Evolutionary conservation across 1,140 invertebrate genomes (phyloP), one percentile per base, ranked within the genome.

Genomic region (Metaphire vulgaris): DNA sequence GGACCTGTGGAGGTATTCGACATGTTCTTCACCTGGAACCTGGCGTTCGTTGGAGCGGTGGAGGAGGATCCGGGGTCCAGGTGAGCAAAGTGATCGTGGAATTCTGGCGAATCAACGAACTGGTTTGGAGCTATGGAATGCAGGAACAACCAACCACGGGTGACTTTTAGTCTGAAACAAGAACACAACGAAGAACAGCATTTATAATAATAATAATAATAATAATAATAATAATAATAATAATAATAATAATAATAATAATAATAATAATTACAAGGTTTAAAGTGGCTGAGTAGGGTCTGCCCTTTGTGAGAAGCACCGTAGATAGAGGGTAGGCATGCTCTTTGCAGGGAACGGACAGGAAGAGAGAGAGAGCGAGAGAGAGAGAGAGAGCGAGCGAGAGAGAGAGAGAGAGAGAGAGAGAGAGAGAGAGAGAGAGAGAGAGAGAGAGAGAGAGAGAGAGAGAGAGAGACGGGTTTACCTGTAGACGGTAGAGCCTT

Each of bases 21-120:
- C n/a, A 72, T 33, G 21, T 21, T 41, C 77, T 79, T 85, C 87
- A 94, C 93, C 89, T 94, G 92, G 85, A 92, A 93, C n/a, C n/a
- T n/a, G n/a, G n/a, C n/a, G n/a, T n/a, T n/a, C n/a, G n/a, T n/a
- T 56, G 41, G 41, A 56, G 21, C 21, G 41, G 41, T 21, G 41
- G 41, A 56, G 21, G 41, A 6, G 65, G 76, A 82, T 71, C 81
- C 80, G 80, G 91, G 89, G 81, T 91, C 90, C 80, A 92, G 90
- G 66, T 90, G 90, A 82, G 90, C 89, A 74, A 91, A 89, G 81
- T 90, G 91, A 12, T 91, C 90, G 81, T 93, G 92, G 91, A 92
- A 94, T 86, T 95, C 93, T 0, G 92, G 92, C 12, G 92, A 93
- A 85, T 94, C 92, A 29, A 94, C 89, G 82, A 94, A 94, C 84